Evolutionary conservation across 1,140 invertebrate species (phyloP), one percentile per base, ranked within the genome.

Genomic region (Neodiprion lecontei): DNA sequence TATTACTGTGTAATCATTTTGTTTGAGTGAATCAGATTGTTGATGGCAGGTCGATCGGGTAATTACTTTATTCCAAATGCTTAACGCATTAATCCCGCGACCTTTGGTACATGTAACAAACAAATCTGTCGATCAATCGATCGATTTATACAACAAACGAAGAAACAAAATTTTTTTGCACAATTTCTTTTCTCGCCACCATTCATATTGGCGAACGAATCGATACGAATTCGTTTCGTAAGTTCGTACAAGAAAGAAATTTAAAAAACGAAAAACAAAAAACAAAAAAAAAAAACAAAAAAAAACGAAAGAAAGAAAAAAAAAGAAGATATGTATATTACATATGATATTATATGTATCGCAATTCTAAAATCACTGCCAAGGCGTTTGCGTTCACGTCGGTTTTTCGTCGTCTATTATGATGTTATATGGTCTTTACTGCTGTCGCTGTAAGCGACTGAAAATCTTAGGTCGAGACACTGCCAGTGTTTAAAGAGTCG

Each of bases 351-450:
- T 17, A 12, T 17, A 61, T 61, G 11, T 61, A 61, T 61, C n/a
- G 82, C 81, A 85, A 84, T 85, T 85, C 78, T 85, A 85, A 82
- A 80, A 84, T 87, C 87, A 88, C 87, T 88, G 86, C 87, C 87
- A 88, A 84, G 78, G 82, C 82, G 82, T 86, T 85, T 80, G 17
- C 80, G 74, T 82, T 76, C 79, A 83, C 80, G 81, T 86, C 79
- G 76, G 78, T 86, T 81, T 53, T 53, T 83, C 77, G 75, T 82
- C 77, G 78, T 86, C 80, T 81, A 77, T 21, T 76, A 75, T 47
- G 71, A 76, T 77, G 75, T 78, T 74, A 61, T n/a, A 61, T 61
- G n/a, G 11, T 61, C 11, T 61, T 11, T 61, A 61, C n/a, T 17
- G 53, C 9, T 61, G 53, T 61, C 53, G 53, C 53, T 61, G 1